These are phyloP conservation scores for Melanogrammus aeglefinus DNA, from an alignment of 2,797 vertebrate species.

Conservation along the genomic window DNA sequence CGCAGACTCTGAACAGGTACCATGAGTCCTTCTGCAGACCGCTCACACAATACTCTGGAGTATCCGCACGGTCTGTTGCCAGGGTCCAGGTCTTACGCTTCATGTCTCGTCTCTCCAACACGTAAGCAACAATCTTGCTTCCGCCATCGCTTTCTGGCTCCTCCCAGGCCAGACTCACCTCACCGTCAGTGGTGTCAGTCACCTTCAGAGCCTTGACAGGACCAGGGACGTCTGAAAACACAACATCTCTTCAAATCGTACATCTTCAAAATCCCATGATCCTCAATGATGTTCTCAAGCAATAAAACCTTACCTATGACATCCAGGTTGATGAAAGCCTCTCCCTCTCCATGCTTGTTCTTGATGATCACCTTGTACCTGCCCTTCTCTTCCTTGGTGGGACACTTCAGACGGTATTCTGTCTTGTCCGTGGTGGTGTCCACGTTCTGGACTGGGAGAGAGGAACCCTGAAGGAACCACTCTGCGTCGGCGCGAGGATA, in stretches of 20 bases:
- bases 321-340: slow-evolving; percentile 89
- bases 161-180: slow-evolving; percentile 95
- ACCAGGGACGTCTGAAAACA: slow-evolving; percentile 85
- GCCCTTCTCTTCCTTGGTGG: slow-evolving; percentile 86
- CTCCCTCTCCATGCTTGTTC: slow-evolving; percentile 94
- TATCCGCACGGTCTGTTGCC: slow-evolving; percentile 87
- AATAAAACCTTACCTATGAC: slow-evolving; percentile 85
- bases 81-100: slow-evolving; percentile 95
- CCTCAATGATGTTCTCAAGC: background rate
- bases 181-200: slow-evolving; percentile 91
- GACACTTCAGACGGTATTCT: slow-evolving; percentile 86
- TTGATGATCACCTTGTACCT: slow-evolving; percentile 87
- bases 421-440: slow-evolving; percentile 87
- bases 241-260: background rate
- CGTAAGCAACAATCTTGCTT: slow-evolving; percentile 91
- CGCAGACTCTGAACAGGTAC: slow-evolving; percentile 95
- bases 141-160: slow-evolving; percentile 95
- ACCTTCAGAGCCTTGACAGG: slow-evolving; percentile 91
- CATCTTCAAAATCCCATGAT: background rate
- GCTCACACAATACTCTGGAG: slow-evolving; percentile 90
- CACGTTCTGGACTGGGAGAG: slow-evolving; percentile 84
- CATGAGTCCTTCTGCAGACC: slow-evolving; percentile 88
- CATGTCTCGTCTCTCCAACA: slow-evolving; percentile 90
- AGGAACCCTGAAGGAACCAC: slow-evolving; percentile 82
- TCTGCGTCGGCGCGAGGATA: slow-evolving; percentile 94